Evolutionary conservation across 2,797 vertebrate species (phyloP).

Genomic region (Chaetophractus vellerosus): DNA sequence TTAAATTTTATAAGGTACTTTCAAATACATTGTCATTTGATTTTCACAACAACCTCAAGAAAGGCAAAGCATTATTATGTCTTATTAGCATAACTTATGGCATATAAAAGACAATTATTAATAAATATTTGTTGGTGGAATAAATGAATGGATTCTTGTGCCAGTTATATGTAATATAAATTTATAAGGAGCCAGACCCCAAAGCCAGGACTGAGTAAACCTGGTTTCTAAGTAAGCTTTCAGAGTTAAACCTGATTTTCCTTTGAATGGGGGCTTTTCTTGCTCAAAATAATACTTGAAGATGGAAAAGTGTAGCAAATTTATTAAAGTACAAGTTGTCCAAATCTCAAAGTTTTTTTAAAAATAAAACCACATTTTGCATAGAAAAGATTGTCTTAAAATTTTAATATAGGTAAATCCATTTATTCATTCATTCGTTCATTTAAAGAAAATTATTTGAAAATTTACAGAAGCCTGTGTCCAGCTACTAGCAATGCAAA

Average conservation of each 20-base stretch:
- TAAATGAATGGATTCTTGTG: background rate
- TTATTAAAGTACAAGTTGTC: conserved; percentile 14
- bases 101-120: conserved; percentile 63
- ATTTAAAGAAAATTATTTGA: conserved; percentile 25
- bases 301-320: background rate
- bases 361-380: conserved; percentile 5
- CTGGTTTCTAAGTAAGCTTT: background rate
- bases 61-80: conserved; percentile 60
- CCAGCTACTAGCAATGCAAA: background rate
- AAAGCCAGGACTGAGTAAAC: background rate
- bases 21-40: conserved; percentile 74
- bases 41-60: conserved; percentile 54
- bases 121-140: conserved; percentile 67
- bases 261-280: conserved; percentile 17
- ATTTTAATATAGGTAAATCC: background rate
- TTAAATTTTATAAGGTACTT: conserved; percentile 81
- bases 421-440: background rate
- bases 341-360: background rate
- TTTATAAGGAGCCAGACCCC: background rate
- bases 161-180: conserved; percentile 42
- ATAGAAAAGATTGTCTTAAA: background rate
- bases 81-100: conserved; percentile 53
- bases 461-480: background rate
- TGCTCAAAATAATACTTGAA: background rate
- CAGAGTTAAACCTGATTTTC: background rate